Conservation (phyloP, 2,888 invertebrate genomes). For the Gastracanthus pulcherrimus region DNA sequence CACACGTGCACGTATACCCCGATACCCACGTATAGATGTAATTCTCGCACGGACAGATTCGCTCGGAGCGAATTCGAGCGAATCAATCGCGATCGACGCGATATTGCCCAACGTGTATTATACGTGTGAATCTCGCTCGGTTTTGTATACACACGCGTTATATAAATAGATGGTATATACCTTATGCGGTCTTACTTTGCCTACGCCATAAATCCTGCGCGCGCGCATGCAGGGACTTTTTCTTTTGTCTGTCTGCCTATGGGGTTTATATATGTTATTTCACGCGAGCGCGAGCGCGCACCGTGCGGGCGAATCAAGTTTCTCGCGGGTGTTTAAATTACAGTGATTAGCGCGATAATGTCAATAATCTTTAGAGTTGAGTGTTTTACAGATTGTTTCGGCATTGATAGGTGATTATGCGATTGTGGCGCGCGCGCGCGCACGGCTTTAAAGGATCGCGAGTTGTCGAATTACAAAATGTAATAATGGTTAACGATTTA, state of each 20-base stretch:
- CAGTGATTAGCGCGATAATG: conserved; percentile 52
- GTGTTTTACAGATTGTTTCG: conserved; percentile 51
- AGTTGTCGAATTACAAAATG: conserved; percentile 43
- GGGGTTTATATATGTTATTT: conserved; percentile 4
- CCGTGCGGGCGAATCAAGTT: conserved; percentile 22
- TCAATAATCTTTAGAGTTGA: conserved; percentile 51
- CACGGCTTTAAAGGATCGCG: neutral
- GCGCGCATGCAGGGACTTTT: neutral
- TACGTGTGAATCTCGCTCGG: conserved; percentile 20
- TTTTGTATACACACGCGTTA: neutral
- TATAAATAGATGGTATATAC: neutral
- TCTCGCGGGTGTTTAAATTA: conserved; percentile 52
- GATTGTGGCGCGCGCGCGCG: conserved; percentile 26
- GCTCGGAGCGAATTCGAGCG: conserved; percentile 37
- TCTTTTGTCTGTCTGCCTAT: neutral
- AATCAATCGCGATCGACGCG: conserved; percentile 48
- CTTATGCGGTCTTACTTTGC: conserved; percentile 42
- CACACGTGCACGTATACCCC: neutral
- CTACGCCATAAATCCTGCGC: conserved; percentile 36
- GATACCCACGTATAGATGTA: neutral
- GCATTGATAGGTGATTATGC: conserved; percentile 38
- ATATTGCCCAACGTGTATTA: conserved; percentile 22
- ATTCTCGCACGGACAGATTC: conserved; percentile 38
- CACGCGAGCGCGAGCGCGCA: neutral
- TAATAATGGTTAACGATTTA: conserved; percentile 43